Conservation (phyloP, 2,797 vertebrate genomes). For the Typhlichthys subterraneus region DNA sequence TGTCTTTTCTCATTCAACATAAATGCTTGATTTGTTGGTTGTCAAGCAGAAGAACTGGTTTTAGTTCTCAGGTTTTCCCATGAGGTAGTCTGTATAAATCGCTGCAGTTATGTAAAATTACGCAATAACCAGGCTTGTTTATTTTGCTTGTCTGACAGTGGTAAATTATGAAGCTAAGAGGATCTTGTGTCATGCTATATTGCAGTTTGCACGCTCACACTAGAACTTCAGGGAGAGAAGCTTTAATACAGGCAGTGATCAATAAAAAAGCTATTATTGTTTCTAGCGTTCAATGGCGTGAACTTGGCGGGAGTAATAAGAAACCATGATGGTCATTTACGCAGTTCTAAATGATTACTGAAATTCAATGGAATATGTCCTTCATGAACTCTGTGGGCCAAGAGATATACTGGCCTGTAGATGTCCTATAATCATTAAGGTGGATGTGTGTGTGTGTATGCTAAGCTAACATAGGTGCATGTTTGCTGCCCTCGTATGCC, state of each 20-base stretch:
- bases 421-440: slow-evolving; percentile 16
- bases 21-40: slow-evolving; percentile 19
- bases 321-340: slow-evolving; percentile 31
- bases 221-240: slow-evolving; percentile 36
- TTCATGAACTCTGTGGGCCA: slow-evolving; percentile 12
- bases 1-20: slow-evolving; percentile 3
- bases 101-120: slow-evolving; percentile 1
- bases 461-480: slow-evolving; percentile 15
- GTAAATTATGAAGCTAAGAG: slow-evolving; percentile 23
- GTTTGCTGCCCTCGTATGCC: slow-evolving; percentile 46
- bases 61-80: slow-evolving; percentile 1
- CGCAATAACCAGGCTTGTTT: slow-evolving; percentile 24
- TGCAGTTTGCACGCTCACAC: slow-evolving; percentile 23
- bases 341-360: slow-evolving; percentile 23
- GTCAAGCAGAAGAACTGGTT: slow-evolving; percentile 20
- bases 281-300: slow-evolving; percentile 44
- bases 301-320: slow-evolving; percentile 39
- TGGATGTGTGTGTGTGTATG: slow-evolving; percentile 10
- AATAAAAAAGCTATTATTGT: slow-evolving; percentile 51
- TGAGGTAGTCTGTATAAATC: neutral
- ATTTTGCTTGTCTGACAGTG: slow-evolving; percentile 31
- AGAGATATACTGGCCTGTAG: slow-evolving; percentile 20
- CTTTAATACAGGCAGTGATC: slow-evolving; percentile 45
- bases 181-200: slow-evolving; percentile 30
- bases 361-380: slow-evolving; percentile 18